phyloP scores from a whole-genome alignment of 2,113 vertebrate genomes.

The Probosciger aterrimus region DNA sequence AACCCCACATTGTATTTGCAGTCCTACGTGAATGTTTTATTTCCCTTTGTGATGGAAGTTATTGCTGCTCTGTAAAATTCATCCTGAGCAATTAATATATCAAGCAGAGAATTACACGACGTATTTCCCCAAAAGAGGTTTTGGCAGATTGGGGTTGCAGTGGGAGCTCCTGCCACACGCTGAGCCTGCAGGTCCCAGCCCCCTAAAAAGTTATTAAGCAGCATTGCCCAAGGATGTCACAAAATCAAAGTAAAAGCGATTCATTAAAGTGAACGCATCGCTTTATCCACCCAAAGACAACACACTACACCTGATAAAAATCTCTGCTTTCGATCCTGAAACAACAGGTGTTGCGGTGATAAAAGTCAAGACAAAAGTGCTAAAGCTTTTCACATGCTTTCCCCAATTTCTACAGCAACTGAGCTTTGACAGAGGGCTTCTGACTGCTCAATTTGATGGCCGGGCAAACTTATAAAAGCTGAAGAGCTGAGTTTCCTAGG shows the following conservation, averaged over 20 bases:
- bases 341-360: slow-evolving; percentile 56
- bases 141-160: background rate
- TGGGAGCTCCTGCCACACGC: background rate
- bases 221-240: background rate
- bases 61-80: background rate
- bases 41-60: background rate
- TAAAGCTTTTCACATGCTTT: slow-evolving; percentile 47
- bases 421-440: slow-evolving; percentile 67
- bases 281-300: background rate
- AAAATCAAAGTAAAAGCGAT: background rate
- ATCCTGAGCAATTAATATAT: background rate
- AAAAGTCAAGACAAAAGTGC: slow-evolving; percentile 66
- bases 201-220: background rate
- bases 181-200: background rate
- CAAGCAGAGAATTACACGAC: background rate
- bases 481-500: slow-evolving; percentile 67
- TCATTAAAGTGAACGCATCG: background rate
- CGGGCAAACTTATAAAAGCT: slow-evolving; percentile 67
- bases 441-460: slow-evolving; percentile 74
- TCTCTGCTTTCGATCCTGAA: background rate
- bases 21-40: background rate
- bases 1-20: background rate
- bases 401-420: slow-evolving; percentile 66
- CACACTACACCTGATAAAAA: background rate
- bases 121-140: background rate